A percentile compares a stretch with the other conserved stretches of the same genome.
Evolutionary conservation across 2,113 vertebrate species (phyloP).

Genomic region (Taurulus bubalis): DNA sequence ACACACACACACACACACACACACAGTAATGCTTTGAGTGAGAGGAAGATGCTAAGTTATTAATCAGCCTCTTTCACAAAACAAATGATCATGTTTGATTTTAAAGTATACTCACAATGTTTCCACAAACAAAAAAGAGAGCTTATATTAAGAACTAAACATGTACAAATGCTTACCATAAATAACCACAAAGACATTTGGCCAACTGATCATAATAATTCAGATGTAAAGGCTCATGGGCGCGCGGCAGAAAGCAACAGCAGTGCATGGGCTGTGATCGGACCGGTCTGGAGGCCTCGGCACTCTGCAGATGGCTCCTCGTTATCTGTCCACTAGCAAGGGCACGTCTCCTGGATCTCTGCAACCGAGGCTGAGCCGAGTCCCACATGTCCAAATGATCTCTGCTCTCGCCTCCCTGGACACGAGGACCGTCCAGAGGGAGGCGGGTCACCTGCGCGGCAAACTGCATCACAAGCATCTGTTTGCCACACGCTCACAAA

Average conservation of each 20-base stretch:
- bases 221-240: not conserved
- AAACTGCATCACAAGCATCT: constrained; percentile 14
- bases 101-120: not conserved
- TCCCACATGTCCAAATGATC: constrained; percentile 33
- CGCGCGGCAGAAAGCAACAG: not conserved
- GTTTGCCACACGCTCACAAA: not conserved
- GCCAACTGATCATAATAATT: not conserved
- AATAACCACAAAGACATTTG: not conserved
- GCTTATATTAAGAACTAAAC: not conserved
- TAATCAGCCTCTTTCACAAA: not conserved
- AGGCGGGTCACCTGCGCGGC: constrained; percentile 13
- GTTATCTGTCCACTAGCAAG: not conserved
- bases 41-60: not conserved
- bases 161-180: not conserved
- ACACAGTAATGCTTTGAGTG: too few relatives aligned
- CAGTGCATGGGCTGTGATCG: not conserved
- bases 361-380: constrained; percentile 4
- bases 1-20: too few relatives aligned
- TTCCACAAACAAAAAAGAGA: not conserved
- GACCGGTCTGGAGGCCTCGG: not conserved
- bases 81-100: not conserved
- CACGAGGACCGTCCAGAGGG: constrained; percentile 21
- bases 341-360: constrained; percentile 22
- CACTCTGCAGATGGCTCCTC: constrained; percentile 31
- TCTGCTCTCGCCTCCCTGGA: constrained; percentile 14